Evolutionary conservation across 2,888 invertebrate species (phyloP).

Genomic region (Caenorhabditis angaria): DNA sequence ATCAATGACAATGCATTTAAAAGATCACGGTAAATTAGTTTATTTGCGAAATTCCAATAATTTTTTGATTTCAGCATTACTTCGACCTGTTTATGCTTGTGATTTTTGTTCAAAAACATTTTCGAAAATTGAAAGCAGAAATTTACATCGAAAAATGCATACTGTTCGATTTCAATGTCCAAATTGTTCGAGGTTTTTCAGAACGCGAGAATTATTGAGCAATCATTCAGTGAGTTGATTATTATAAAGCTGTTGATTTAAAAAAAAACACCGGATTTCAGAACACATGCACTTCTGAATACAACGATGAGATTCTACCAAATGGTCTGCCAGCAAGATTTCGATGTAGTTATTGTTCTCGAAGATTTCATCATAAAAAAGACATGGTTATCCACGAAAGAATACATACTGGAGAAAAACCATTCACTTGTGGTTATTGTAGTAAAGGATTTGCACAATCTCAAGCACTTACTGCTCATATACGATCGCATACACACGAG

Average conservation of each 20-base stretch:
- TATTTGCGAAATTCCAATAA: background rate
- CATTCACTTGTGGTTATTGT: slow-evolving; percentile 64
- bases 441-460: slow-evolving; percentile 59
- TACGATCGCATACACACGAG: slow-evolving; percentile 58
- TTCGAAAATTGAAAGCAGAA: slow-evolving; percentile 19
- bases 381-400: slow-evolving; percentile 62
- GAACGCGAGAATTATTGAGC: slow-evolving; percentile 19
- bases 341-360: slow-evolving; percentile 54
- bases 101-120: slow-evolving; percentile 28
- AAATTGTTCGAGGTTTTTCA: slow-evolving; percentile 28
- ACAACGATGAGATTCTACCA: slow-evolving; percentile 1
- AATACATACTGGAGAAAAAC: slow-evolving; percentile 62
- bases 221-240: slow-evolving; percentile 24
- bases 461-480: slow-evolving; percentile 48
- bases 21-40: slow-evolving; percentile 24
- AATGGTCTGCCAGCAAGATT: slow-evolving; percentile 43
- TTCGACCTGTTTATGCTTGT: slow-evolving; percentile 25
- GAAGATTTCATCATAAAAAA: slow-evolving; percentile 55
- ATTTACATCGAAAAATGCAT: slow-evolving; percentile 31
- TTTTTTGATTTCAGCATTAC: slow-evolving; percentile 10
- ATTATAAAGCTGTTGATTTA: background rate
- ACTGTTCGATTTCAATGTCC: slow-evolving; percentile 17
- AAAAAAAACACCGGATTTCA: slow-evolving; percentile 7
- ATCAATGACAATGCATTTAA: slow-evolving; percentile 38
- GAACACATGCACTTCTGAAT: background rate